phyloP scores from a whole-genome alignment of 2,113 vertebrate genomes.

The Phaethon lepturus region DNA sequence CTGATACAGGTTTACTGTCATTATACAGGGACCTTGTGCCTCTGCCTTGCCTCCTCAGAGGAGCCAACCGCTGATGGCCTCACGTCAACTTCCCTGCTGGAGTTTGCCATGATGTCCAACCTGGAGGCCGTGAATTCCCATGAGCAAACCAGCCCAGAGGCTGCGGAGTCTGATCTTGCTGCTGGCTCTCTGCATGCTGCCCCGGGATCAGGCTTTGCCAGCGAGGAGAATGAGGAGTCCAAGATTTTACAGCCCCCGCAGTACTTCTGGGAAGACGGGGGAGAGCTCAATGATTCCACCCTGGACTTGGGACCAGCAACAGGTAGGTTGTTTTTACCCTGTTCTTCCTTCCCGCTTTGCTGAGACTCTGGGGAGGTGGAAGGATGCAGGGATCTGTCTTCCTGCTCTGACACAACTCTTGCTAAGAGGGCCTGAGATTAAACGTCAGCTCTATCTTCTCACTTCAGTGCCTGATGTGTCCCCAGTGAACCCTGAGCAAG shows the following conservation, averaged over 20 bases:
- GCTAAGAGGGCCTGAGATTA: constrained; percentile 55
- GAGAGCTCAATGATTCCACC: constrained; percentile 76
- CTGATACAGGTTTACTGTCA: constrained; percentile 11
- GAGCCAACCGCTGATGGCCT: constrained; percentile 71
- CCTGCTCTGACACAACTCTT: background rate
- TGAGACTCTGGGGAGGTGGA: background rate
- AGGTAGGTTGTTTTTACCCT: constrained; percentile 70
- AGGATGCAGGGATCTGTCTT: background rate
- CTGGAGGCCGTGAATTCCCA: constrained; percentile 67
- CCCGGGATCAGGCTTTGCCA: constrained; percentile 88
- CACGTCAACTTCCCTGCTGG: constrained; percentile 78
- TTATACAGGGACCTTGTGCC: constrained; percentile 66
- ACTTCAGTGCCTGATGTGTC: constrained; percentile 59
- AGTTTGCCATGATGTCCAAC: constrained; percentile 71
- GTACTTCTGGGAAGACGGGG: constrained; percentile 83
- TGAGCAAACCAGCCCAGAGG: constrained; percentile 26
- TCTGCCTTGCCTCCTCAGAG: constrained; percentile 54
- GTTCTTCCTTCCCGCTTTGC: background rate
- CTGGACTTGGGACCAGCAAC: constrained; percentile 76
- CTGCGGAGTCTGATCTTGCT: constrained; percentile 26
- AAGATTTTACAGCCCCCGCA: constrained; percentile 76
- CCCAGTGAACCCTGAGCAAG: constrained; percentile 40
- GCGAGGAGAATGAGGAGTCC: constrained; percentile 86
- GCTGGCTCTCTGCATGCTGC: constrained; percentile 72
- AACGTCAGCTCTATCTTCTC: constrained; percentile 55